Conservation (phyloP, 2,113 vertebrate species). For the Pithys albifrons region DNA sequence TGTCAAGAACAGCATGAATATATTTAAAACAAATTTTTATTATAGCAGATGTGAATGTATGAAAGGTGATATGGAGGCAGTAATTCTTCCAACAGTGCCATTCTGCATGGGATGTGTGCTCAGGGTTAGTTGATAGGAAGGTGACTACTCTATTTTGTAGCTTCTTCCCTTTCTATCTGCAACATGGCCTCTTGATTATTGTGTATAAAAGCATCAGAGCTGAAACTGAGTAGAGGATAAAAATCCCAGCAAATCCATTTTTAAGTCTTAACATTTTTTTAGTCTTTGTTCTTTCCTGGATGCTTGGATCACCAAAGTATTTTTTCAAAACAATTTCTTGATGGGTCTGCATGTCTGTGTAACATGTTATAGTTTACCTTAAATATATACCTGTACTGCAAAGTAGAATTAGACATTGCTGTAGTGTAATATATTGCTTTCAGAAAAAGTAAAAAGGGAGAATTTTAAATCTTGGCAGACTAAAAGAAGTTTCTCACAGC, state of each 20-base stretch:
- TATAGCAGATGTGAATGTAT: not conserved
- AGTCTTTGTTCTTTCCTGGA: not conserved
- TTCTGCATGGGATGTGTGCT: not conserved
- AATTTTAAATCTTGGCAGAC: not conserved
- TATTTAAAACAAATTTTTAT: not conserved
- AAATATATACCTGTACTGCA: not conserved
- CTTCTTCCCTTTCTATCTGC: not conserved
- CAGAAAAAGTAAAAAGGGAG: not conserved
- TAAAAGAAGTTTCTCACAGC: not conserved
- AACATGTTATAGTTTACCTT: not conserved
- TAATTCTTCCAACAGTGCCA: not conserved
- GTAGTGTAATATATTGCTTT: not conserved
- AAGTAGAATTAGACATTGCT: not conserved
- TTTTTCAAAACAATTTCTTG: not conserved
- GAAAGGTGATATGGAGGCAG: not conserved
- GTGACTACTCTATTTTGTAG: not conserved
- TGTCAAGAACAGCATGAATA: not conserved
- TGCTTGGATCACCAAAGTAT: not conserved
- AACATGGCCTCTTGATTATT: not conserved
- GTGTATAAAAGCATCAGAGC: not conserved
- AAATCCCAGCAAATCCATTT: not conserved
- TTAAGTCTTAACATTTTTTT: not conserved
- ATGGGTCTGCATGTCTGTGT: not conserved
- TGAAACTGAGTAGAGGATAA: not conserved
- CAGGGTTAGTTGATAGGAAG: not conserved